These are phyloP conservation scores for Artemisiospiza belli DNA, from an alignment of 2,113 vertebrate genomes.

Conservation along the genomic window DNA sequence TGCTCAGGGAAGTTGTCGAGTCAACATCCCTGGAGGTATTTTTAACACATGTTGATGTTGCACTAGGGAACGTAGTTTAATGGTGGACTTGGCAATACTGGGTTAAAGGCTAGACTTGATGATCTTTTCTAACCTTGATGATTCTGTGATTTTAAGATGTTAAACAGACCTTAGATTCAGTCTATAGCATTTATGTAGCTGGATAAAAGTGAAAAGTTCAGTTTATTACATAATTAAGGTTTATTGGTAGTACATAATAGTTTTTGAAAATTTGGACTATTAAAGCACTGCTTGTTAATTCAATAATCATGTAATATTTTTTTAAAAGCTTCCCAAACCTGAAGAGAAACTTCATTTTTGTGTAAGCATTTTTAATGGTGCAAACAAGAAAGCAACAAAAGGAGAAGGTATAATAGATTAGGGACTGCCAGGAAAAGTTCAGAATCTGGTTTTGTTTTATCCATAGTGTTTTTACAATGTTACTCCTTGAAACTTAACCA, in stretches of 20 bases:
- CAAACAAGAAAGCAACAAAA: not conserved
- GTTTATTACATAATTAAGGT: not conserved
- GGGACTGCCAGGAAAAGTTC: not conserved
- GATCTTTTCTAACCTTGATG: not conserved
- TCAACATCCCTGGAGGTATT: not conserved
- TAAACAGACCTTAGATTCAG: not conserved
- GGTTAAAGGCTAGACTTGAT: not conserved
- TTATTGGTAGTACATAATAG: not conserved
- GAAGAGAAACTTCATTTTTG: not conserved
- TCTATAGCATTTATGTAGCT: not conserved
- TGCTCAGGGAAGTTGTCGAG: not conserved
- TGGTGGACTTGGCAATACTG: not conserved
- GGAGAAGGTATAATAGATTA: not conserved
- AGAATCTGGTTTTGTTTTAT: not conserved
- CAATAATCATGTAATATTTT: not conserved
- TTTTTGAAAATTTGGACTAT: not conserved
- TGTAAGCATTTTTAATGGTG: not conserved
- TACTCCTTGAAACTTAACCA: not conserved
- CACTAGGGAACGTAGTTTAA: not conserved
- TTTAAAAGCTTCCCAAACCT: not conserved
- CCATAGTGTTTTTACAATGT: not conserved
- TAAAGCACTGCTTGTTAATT: not conserved
- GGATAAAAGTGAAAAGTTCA: not conserved
- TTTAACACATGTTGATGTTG: not conserved
- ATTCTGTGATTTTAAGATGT: not conserved